Base-by-base conservation (phyloP, 2,888 invertebrate genomes). In the Drosophila nr. perissopoda region DNA sequence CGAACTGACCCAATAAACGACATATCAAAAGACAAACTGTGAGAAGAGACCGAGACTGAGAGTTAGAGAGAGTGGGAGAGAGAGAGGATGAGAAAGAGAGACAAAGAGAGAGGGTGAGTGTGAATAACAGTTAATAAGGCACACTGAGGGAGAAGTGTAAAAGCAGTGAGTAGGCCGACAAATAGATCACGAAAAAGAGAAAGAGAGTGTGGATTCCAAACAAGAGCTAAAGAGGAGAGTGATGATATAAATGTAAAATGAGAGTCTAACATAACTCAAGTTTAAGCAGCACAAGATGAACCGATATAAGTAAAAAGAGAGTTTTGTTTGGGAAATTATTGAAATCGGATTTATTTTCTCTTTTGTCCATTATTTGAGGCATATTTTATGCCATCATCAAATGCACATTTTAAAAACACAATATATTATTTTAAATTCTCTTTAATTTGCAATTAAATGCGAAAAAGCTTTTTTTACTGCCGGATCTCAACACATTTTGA, bases 1-100 rank as follows among this genome's bases (percentile, higher is more conserved):
- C n/a, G 4, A 61, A 61, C 8, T 62, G 62, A 36, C 31, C 56
- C 45, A 76, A 60, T 53, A 56, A 62, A 45, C 33, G 25, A 25
- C 33, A 16, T 57, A 38, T 25, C 45, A 36, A n/a, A 31, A n/a
- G 40, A 13, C 45, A 54, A 45, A 8, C 16, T 16, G 8, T 25
- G 45, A 45, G 16, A 45, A 45, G 21, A 36, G 51, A 7, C 8
- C 8, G 1, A 29, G 16, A 7, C 31, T 8, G 7, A 31, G 31
- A 21, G n/a, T n/a, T n/a, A n/a, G 42, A 16, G 4, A 16, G 4
- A 49, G 4, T n/a, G 33, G 11, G 13, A n/a, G 10, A 16, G 4
- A 11, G 2, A 38, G 1, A n/a, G 38, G 13, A 10, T 16, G 25
- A 31, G 8, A 4, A n/a, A n/a, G 31, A 21, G 0, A 29, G 21